Base-by-base conservation (phyloP, 23 tunicate genomes). In the Trididemnum clinides region DNA sequence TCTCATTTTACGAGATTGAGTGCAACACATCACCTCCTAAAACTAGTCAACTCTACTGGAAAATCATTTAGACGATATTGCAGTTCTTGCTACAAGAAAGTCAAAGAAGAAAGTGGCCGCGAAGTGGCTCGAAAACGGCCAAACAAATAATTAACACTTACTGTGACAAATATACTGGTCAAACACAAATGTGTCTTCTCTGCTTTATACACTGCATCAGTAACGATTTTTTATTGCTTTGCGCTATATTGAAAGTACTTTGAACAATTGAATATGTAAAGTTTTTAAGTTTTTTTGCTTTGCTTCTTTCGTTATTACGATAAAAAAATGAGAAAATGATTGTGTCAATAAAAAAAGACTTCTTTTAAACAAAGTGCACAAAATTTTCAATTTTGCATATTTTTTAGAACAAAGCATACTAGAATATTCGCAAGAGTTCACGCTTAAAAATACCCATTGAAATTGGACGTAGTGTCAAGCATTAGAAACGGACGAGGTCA, bases 71-170 rank as follows among this genome's bases (percentile, higher is more conserved):
- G 69, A 59, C 69, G 69, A 12, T 59, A 59, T 59, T 59, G 69
- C 69, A 59, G 69, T 59, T 21, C 69, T 59, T 59, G 69, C 69
- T 59, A 59, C 26, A 59, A 59, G 26, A 59, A 59, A 59, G 69
- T 59, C 26, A 18, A 59, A 59, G 69, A 59, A 59, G 69, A 59
- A 59, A 59, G 69, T 59, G 69, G 69, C 21, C 69, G 26, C 69
- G 69, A 59, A 12, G 69, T 21, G 69, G 69, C 26, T 59, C 26
- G 69, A 59, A 59, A 59, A n/a, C n/a, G n/a, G n/a, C n/a, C 10
- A 44, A 44, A 10, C 10, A 44, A 44, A 10, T 7, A 44, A 44
- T 15, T 7, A 59, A 59, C 69, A 12, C 26, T 59, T 18, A 59
- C 4, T 59, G 69, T 59, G 69, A 59, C 69, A 59, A 15, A 59